Percentiles rank a stretch among this genome's conserved stretches.
Evolutionary conservation across 2,113 vertebrate species (phyloP).

Genomic region (Phoxinus phoxinus): DNA sequence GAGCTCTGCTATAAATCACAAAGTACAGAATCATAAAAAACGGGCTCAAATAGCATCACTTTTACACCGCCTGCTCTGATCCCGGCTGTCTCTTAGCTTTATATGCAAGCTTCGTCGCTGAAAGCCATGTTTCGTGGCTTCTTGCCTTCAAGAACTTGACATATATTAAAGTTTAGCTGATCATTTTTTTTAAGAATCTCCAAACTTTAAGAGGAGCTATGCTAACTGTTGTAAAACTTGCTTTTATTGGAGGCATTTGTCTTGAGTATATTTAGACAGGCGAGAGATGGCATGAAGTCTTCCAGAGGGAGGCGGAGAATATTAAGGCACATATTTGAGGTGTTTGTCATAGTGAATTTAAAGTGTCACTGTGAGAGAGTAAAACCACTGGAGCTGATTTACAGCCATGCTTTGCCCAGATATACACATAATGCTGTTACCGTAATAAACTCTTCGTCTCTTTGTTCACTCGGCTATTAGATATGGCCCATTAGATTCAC

Average conservation of each 20-base stretch:
- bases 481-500: background rate
- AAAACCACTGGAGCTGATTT: constrained; percentile 32
- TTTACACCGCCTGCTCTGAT: constrained; percentile 34
- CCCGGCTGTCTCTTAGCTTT: constrained; percentile 32
- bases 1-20: constrained; percentile 57
- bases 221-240: constrained; percentile 29
- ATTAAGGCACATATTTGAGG: constrained; percentile 29
- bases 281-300: background rate
- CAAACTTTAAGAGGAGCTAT: constrained; percentile 18
- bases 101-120: constrained; percentile 25
- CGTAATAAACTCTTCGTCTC: constrained; percentile 15
- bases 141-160: constrained; percentile 18
- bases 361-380: constrained; percentile 7
- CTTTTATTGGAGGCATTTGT: constrained; percentile 16
- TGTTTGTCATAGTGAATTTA: constrained; percentile 33
- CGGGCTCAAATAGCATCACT: constrained; percentile 47
- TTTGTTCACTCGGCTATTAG: constrained; percentile 34
- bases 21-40: constrained; percentile 52
- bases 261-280: constrained; percentile 20
- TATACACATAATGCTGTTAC: constrained; percentile 14
- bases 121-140: constrained; percentile 6
- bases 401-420: constrained; percentile 2
- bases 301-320: constrained; percentile 3
- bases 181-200: constrained; percentile 47
- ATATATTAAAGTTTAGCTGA: constrained; percentile 42